Evolutionary conservation across 2,113 vertebrate species (phyloP).

Genomic region (Telmatochromis bifrenatus): DNA sequence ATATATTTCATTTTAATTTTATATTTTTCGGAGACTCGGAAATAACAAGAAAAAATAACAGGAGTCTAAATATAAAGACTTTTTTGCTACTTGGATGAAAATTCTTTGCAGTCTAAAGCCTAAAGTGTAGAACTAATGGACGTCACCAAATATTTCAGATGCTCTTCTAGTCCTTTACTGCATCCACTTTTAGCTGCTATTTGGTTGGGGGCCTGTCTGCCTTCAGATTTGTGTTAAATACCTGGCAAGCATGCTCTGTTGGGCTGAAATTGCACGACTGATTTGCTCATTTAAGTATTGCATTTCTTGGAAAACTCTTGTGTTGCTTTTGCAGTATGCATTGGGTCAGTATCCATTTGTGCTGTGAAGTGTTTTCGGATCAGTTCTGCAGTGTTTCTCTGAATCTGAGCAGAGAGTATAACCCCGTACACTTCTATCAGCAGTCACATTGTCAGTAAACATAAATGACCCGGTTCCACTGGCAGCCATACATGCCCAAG

Average conservation of each 20-base stretch:
- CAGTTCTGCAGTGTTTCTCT: neutral
- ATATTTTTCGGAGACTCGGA: neutral
- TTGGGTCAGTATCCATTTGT: neutral
- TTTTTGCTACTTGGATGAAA: neutral
- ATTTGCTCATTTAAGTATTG: neutral
- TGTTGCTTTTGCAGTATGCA: neutral
- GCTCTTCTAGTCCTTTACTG: neutral
- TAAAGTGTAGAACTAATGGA: neutral
- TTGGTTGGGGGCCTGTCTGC: neutral
- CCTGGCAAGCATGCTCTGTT: neutral
- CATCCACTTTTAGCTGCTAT: neutral
- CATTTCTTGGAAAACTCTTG: neutral
- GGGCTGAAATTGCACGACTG: neutral
- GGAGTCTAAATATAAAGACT: neutral
- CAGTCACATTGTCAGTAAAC: neutral
- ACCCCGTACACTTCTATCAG: neutral
- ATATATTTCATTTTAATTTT: neutral
- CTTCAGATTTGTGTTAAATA: neutral
- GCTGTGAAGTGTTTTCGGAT: neutral
- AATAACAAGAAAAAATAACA: neutral
- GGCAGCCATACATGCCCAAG: neutral
- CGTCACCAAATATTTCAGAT: neutral
- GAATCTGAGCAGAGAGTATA: neutral
- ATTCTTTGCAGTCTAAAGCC: neutral
- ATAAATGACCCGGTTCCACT: neutral